Conservation (phyloP, 2,797 vertebrate genomes). For the Gorsachius magnificus region DNA sequence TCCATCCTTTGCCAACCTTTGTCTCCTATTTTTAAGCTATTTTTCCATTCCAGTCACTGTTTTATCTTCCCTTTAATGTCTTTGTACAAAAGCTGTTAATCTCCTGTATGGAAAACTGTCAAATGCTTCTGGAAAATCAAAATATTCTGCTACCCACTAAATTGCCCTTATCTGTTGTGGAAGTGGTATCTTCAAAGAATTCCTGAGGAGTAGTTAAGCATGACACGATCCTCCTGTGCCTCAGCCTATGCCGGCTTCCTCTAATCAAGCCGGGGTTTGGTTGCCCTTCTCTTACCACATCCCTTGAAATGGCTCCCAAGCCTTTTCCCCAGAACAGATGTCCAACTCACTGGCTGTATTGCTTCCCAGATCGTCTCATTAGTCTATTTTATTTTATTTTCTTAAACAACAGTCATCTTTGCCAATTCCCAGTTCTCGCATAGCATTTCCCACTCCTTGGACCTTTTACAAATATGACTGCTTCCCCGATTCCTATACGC, state of each 20-base stretch:
- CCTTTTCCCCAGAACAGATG: slow-evolving; percentile 12
- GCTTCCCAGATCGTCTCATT: not conserved
- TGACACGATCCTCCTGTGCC: slow-evolving; percentile 42
- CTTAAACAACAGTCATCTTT: not conserved
- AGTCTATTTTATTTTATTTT: slow-evolving; percentile 26
- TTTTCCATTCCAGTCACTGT: slow-evolving; percentile 37
- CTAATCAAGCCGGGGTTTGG: slow-evolving; percentile 20
- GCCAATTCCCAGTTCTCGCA: not conserved
- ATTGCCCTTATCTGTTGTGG: slow-evolving; percentile 62
- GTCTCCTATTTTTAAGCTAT: slow-evolving; percentile 27
- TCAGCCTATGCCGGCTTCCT: slow-evolving; percentile 11
- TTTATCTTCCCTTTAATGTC: slow-evolving; percentile 56
- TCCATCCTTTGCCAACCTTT: slow-evolving; percentile 33
- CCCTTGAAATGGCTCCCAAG: slow-evolving; percentile 26
- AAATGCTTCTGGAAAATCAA: slow-evolving; percentile 61
- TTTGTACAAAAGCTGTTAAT: slow-evolving; percentile 57
- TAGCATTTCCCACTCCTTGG: not conserved
- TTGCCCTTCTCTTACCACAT: not conserved
- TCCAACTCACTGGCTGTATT: not conserved
- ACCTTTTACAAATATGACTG: not conserved
- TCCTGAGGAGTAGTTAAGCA: slow-evolving; percentile 52
- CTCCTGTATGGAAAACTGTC: slow-evolving; percentile 39
- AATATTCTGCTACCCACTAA: slow-evolving; percentile 66
- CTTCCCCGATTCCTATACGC: not conserved
- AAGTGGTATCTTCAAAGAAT: slow-evolving; percentile 69